phyloP scores from a whole-genome alignment of 2,888 invertebrate species.

The Parnassius glacialis region DNA sequence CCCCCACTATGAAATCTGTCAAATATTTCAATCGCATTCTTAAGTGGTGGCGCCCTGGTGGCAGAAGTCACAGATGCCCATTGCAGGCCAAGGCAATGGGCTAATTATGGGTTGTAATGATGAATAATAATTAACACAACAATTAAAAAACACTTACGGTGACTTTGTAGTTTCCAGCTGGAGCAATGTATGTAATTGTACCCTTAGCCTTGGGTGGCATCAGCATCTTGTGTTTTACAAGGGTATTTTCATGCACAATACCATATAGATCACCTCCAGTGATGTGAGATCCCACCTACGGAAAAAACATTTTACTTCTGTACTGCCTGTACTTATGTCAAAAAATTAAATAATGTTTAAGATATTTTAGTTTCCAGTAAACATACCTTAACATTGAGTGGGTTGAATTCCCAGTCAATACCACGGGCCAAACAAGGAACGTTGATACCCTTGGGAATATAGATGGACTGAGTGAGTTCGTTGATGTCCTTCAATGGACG shows the following conservation, averaged over 20 bases:
- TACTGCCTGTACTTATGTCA: not conserved
- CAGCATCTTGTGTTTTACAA: conserved; percentile 98
- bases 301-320: conserved; percentile 19
- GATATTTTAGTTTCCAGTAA: not conserved
- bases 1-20: no score
- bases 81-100: no score
- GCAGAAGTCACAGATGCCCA: no score
- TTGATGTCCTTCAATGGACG: conserved; percentile 98
- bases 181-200: conserved; percentile 97
- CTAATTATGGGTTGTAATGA: conserved; percentile 4
- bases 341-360: no score
- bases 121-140: not conserved
- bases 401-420: conserved; percentile 95
- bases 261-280: conserved; percentile 99
- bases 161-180: conserved; percentile 95
- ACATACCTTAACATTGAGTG: conserved; percentile 87
- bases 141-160: conserved; percentile 83
- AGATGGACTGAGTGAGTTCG: conserved; percentile 96
- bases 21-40: no score
- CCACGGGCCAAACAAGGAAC: conserved; percentile 93
- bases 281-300: conserved; percentile 96
- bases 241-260: conserved; percentile 96
- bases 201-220: conserved; percentile 97
- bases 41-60: no score
- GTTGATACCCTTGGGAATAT: conserved; percentile 99